phyloP scores from a whole-genome alignment of 2,888 invertebrate species.

The Piscicola geometra region DNA sequence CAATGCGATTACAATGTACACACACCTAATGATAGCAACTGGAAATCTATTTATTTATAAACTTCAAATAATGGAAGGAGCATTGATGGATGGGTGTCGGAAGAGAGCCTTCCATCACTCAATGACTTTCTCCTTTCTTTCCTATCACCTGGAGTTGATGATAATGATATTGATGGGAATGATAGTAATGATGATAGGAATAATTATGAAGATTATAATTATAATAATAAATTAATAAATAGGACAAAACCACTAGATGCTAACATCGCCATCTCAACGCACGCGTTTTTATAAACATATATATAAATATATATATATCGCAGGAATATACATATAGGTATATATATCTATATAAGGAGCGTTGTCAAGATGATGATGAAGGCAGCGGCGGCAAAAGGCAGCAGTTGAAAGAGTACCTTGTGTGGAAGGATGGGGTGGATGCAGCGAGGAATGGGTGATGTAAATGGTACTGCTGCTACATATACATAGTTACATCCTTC shows the following conservation, averaged over 20 bases:
- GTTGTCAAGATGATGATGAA: no score
- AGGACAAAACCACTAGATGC: background rate
- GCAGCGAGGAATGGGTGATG: no score
- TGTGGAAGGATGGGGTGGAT: no score
- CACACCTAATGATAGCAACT: no score
- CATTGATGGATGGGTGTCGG: no score
- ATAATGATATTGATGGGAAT: background rate
- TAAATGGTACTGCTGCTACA: no score
- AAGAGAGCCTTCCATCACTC: background rate
- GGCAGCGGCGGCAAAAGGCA: no score
- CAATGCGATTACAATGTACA: no score
- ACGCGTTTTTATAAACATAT: slow-evolving; percentile 11
- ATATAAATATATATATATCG: slow-evolving; percentile 25
- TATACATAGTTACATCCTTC: no score
- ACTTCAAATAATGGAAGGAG: no score
- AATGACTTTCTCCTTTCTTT: slow-evolving; percentile 33
- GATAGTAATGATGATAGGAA: background rate
- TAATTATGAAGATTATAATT: background rate
- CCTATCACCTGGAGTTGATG: slow-evolving; percentile 10
- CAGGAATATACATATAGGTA: background rate
- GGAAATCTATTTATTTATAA: no score
- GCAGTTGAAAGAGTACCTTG: no score
- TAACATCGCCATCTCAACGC: background rate
- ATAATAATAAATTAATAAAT: background rate
- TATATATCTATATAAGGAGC: slow-evolving; percentile 19